phyloP scores from a whole-genome alignment of 2,797 vertebrate species.

The Acrossocheilus fasciatus region DNA sequence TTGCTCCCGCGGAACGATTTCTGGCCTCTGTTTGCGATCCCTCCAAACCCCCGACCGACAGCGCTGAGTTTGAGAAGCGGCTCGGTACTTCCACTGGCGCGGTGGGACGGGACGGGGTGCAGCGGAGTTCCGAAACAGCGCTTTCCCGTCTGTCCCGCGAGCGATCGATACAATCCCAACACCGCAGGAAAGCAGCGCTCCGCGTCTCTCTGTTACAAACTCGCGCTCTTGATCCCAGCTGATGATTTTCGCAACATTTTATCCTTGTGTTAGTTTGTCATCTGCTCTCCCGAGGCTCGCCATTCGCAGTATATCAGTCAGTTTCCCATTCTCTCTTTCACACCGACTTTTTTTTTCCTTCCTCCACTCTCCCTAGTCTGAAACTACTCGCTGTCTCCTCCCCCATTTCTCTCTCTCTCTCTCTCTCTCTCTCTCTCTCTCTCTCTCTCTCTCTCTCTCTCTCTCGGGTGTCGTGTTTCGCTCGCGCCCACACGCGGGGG shows the following conservation, averaged over 20 bases:
- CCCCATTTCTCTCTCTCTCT: slow-evolving; percentile 55
- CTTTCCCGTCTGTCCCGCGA: slow-evolving; percentile 12
- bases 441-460: slow-evolving; percentile 64
- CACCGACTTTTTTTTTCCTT: slow-evolving; percentile 67
- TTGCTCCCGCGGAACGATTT: slow-evolving; percentile 21
- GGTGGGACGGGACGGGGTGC: slow-evolving; percentile 49
- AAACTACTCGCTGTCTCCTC: slow-evolving; percentile 64
- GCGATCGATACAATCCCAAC: slow-evolving; percentile 29
- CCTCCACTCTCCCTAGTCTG: slow-evolving; percentile 64
- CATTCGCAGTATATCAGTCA: slow-evolving; percentile 52
- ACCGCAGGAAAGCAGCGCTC: slow-evolving; percentile 5
- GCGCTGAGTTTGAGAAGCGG: slow-evolving; percentile 24
- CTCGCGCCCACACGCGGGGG: slow-evolving; percentile 77
- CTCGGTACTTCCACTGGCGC: slow-evolving; percentile 27
- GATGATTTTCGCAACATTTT: slow-evolving; percentile 70
- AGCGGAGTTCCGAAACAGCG: slow-evolving; percentile 45
- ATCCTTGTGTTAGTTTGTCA: slow-evolving; percentile 68
- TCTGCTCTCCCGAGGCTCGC: slow-evolving; percentile 61
- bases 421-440: slow-evolving; percentile 64
- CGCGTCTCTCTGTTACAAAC: slow-evolving; percentile 64
- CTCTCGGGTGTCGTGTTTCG: slow-evolving; percentile 81
- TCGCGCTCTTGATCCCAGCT: slow-evolving; percentile 66
- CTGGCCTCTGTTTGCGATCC: background rate
- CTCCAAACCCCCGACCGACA: slow-evolving; percentile 2
- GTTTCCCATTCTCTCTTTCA: slow-evolving; percentile 71